Evolutionary conservation across 2,797 vertebrate genomes (phyloP).

Genomic region (Moxostoma hubbsi): DNA sequence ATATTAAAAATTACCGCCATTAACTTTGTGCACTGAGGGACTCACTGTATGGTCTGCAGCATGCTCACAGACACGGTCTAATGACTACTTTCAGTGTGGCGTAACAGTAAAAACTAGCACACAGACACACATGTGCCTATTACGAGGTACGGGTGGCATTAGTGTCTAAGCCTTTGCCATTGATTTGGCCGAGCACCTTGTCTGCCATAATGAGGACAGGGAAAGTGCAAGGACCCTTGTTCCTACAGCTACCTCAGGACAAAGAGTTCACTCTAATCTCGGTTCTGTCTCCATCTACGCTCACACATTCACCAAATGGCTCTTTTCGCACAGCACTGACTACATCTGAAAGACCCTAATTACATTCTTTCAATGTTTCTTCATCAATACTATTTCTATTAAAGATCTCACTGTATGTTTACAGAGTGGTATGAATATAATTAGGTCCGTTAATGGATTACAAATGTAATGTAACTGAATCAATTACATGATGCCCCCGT

Average conservation of each 20-base stretch:
- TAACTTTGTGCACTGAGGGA: constrained; percentile 59
- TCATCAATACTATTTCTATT: constrained; percentile 25
- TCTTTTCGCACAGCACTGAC: neutral
- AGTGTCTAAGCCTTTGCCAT: constrained; percentile 74
- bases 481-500: too few species aligned
- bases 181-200: constrained; percentile 77
- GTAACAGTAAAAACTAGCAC: constrained; percentile 45
- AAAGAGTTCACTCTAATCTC: constrained; percentile 73
- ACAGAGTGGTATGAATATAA: constrained; percentile 47
- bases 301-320: constrained; percentile 61
- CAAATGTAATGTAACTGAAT: neutral
- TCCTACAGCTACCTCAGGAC: constrained; percentile 71
- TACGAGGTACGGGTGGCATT: constrained; percentile 70
- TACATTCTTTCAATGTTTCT: constrained; percentile 54
- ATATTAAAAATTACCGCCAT: constrained; percentile 65
- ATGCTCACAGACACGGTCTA: neutral
- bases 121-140: constrained; percentile 65
- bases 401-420: constrained; percentile 10
- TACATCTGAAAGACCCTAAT: constrained; percentile 42
- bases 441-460: neutral
- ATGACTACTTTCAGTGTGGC: neutral
- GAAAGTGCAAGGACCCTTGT: constrained; percentile 74
- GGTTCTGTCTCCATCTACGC: constrained; percentile 72
- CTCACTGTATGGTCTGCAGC: constrained; percentile 2
- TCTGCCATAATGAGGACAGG: constrained; percentile 80